Base-by-base conservation (phyloP, 2,797 vertebrate genomes). In the Helarctos malayanus region DNA sequence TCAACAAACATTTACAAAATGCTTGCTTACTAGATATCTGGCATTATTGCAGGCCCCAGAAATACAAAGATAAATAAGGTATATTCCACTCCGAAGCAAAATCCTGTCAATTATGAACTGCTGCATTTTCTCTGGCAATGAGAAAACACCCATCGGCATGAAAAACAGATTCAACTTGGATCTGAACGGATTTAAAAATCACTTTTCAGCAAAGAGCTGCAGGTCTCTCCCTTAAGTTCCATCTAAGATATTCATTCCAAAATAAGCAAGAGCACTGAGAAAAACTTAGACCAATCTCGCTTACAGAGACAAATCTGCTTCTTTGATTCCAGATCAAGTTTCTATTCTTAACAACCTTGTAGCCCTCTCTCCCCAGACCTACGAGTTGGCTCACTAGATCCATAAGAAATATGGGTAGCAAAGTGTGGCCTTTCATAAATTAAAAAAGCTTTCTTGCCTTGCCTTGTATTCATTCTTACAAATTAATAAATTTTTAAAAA, bases 241-340 rank as follows among this genome's bases (percentile, higher is more conserved):
- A 56, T 45, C 63, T 79, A 54, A 80, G 59, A 92, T 59, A 75
- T 32, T 83, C 19, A 68, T 69, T 93, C 82, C 81, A 95, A 97
- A 96, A 94, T 89, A 94, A 94, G 38, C 75, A 96, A 71, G 23
- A 79, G 61, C 29, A 75, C 94, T 25, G 45, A 96, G 84, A 91
- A 96, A 95, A 96, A 57, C 25, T 90, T 25, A 87, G 94, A 85
- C 49, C 57, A 54, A 45, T 56, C 32, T 73, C 16, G 10, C 35
- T 86, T 69, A 71, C 79, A 84, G 38, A 38, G 21, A 82, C 54
- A 63, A 92, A 84, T 83, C 52, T 76, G 56, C 47, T 96, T 80
- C 78, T 96, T 80, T 76, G 84, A 95, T 47, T 92, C 52, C 83
- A 82, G 91, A 94, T 92, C 94, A 95, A 96, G 59, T 95, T 86